Evolutionary conservation across 2,797 vertebrate species (phyloP), one percentile per base, ranked within the genome.

Genomic region (Hapalemur alaotrensis): DNA sequence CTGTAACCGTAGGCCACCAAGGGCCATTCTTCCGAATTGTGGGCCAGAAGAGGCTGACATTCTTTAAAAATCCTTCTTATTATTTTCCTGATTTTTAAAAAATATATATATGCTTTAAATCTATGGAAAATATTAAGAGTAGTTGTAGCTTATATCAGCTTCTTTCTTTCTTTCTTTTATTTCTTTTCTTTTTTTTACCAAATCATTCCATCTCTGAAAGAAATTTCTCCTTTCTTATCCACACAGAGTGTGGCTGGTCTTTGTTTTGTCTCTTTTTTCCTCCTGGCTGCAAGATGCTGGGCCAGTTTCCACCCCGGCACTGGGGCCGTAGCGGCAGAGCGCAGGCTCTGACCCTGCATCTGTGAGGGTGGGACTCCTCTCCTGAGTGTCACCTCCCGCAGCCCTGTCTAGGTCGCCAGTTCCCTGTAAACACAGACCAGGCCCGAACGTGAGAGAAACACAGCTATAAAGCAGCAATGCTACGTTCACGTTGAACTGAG

Each of bases 151-250:
- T 80, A 69, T 3, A 2, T 35, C 43, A 35, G 12, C 1, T 65
- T 18, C 9, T 18, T 38, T 23, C 50, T 18, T 38, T 23, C 50
- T 48, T 32, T 9, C 12, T 50, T 22, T 14, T 48, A 4, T 75
- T 38, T 8, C 15, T 50, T 50, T 3, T n/a, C 63, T 32, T 50
- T 72, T 32, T 63, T 78, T 93, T n/a, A 7, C 69, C 10, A 48
- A 67, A 81, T 90, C 50, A 70, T 28, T 75, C 54, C 43, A 43
- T 79, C 25, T 52, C 32, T 80, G 20, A 83, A 69, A 96, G 91
- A 81, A 87, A 73, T 69, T 13, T 57, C 50, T 46, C 35, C 35
- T 69, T 95, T 57, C 78, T 54, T 78, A 9, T 22, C 32, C 35
- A 41, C 22, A 35, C 38, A 54, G 28, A 43, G 38, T 5, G 2